Evolutionary conservation across 2,888 invertebrate genomes (phyloP), one percentile per base, ranked within the genome.

Genomic region (Malthinus flaveolus): DNA sequence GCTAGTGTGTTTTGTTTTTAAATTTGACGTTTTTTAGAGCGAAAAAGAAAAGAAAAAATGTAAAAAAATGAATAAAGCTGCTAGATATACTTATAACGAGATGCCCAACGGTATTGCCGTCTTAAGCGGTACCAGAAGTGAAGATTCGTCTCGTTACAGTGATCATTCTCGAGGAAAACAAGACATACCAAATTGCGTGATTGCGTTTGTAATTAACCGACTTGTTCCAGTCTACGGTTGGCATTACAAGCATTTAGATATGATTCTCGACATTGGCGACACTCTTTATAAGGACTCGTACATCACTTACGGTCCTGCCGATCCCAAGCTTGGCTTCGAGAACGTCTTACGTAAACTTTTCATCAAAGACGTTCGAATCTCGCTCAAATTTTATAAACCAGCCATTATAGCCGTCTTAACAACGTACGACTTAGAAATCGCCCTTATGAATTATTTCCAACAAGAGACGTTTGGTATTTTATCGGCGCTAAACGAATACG

Each of bases 221-320:
- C 78, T 85, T 0, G 78, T 82, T 35, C 80, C 83, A 33, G 80
- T 85, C 1, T 80, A 81, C 46, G 79, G 80, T 53, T 85, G 85
- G 85, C 81, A 80, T 59, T 71, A 75, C 4, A 73, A 78, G 39
- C 83, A 83, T 4, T 76, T 85, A n/a, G 83, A 85, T 68, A 77
- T 80, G 68, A 71, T 85, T 45, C 71, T 85, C 63, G 83, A 84
- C 57, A 78, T 81, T 39, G 85, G 85, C 0, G 82, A 85, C 67
- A 84, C 84, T 71, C 78, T 85, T 1, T 84, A 84, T 73, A 82
- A 84, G 68, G 85, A 85, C 74, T 84, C 84, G 62, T 84, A 81
- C 70, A 76, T 85, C 56, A 82, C 84, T 61, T 85, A 80, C 73
- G 73, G 73, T 7, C 83, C 84, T 0, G 64, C 68, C 77, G 81